phyloP scores from a whole-genome alignment of 2,113 vertebrate genomes.

The Microcebus tavaratra region DNA sequence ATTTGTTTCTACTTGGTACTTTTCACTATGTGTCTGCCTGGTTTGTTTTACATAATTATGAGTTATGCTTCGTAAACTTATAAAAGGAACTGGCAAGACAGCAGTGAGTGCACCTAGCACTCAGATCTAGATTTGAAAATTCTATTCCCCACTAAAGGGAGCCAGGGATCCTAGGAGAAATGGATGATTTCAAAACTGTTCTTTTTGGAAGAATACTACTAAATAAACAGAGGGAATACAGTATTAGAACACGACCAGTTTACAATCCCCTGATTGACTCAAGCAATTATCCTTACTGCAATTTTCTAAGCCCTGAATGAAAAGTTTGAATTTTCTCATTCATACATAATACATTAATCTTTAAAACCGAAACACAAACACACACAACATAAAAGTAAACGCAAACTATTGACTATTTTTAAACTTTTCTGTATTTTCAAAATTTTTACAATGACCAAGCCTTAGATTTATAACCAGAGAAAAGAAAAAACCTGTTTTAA shows the following conservation, averaged over 20 bases:
- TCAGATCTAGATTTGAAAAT: neutral
- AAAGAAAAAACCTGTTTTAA: neutral
- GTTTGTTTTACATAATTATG: neutral
- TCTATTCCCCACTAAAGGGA: neutral
- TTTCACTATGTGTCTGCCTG: neutral
- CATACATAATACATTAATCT: neutral
- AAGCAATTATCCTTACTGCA: neutral
- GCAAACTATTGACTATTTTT: neutral
- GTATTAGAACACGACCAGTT: neutral
- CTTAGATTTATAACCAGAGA: neutral
- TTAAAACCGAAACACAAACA: neutral
- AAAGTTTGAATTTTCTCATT: neutral
- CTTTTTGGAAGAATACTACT: neutral
- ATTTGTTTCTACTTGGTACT: neutral
- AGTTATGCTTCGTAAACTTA: neutral
- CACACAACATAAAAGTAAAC: neutral
- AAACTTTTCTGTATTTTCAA: neutral
- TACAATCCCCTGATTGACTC: neutral
- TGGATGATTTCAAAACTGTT: neutral
- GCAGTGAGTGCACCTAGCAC: neutral
- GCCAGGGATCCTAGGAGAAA: neutral
- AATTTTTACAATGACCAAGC: neutral
- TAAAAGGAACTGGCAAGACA: neutral
- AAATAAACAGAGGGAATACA: neutral
- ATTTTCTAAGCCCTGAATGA: neutral